phyloP scores from a whole-genome alignment of 2,113 vertebrate genomes.

The Scomber japonicus region DNA sequence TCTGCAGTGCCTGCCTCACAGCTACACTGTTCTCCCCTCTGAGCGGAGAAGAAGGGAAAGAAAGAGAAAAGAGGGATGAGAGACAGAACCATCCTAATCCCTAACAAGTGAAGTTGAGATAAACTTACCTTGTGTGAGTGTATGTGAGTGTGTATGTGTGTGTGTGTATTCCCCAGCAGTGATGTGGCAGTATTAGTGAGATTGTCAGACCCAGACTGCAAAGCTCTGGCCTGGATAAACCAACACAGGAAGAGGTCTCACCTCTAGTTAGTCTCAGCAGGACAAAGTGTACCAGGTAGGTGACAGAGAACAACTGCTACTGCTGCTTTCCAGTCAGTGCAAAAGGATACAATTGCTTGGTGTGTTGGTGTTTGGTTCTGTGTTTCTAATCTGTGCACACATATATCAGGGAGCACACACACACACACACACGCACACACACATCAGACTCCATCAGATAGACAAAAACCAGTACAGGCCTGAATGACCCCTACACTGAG shows the following conservation, averaged over 20 bases:
- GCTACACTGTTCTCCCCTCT: slow-evolving; percentile 7
- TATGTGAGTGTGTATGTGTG: slow-evolving; percentile 24
- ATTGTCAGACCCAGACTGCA: slow-evolving; percentile 34
- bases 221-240: slow-evolving; percentile 50
- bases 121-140: slow-evolving; percentile 22
- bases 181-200: slow-evolving; percentile 33
- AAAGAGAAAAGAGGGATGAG: slow-evolving; percentile 20
- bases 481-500: too few species aligned
- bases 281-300: slow-evolving; percentile 34
- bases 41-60: slow-evolving; percentile 17
- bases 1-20: slow-evolving; percentile 38
- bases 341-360: not conserved
- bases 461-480: too few species aligned
- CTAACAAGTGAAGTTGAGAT: slow-evolving; percentile 52
- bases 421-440: not conserved
- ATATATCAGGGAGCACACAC: not conserved
- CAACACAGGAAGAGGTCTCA: slow-evolving; percentile 46
- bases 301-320: slow-evolving; percentile 48
- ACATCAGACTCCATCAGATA: not conserved
- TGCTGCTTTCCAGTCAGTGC: not conserved
- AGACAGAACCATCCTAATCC: slow-evolving; percentile 47
- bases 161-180: not conserved
- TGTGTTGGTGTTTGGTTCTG: not conserved
- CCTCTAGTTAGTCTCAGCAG: slow-evolving; percentile 59
- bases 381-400: too few species aligned